Conservation (phyloP, 2,797 vertebrate species). For the Gobio occitaniae region DNA sequence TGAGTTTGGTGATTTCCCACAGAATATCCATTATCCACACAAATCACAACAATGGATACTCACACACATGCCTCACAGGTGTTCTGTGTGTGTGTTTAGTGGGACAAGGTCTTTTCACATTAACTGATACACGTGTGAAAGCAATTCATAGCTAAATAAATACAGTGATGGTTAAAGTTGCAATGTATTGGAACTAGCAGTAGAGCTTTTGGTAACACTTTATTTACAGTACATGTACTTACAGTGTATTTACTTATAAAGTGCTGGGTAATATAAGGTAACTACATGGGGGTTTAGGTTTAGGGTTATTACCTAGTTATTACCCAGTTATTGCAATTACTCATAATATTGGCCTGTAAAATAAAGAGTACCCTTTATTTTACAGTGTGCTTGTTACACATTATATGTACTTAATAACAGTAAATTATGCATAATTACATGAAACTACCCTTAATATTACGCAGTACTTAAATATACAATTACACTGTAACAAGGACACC, state of each 20-base stretch:
- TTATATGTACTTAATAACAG: too few relatives aligned
- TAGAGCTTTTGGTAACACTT: not conserved
- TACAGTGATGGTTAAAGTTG: slow-evolving; percentile 7
- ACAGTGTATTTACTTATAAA: too few relatives aligned
- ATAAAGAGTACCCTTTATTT: too few relatives aligned
- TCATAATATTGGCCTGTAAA: too few relatives aligned
- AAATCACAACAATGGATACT: slow-evolving; percentile 21
- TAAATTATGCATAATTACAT: too few relatives aligned
- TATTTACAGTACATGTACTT: too few relatives aligned
- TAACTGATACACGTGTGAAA: not conserved
- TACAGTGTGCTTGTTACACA: too few relatives aligned
- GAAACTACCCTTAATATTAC: not conserved
- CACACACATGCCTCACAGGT: slow-evolving; percentile 23
- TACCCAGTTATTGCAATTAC: too few relatives aligned
- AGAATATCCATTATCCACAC: slow-evolving; percentile 16
- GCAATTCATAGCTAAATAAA: slow-evolving; percentile 20
- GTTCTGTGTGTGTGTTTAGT: slow-evolving; percentile 25
- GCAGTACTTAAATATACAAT: not conserved
- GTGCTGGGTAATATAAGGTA: too few relatives aligned
- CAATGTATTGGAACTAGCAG: not conserved
- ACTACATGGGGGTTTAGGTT: too few relatives aligned
- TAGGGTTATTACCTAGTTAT: too few relatives aligned
- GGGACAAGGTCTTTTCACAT: slow-evolving; percentile 16
- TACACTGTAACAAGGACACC: not conserved
- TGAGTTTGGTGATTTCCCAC: slow-evolving; percentile 62